A percentile compares a stretch with the other conserved stretches of the same genome.
Evolutionary conservation across 2,888 invertebrate genomes (phyloP).

Genomic region (Cancer borealis): DNA sequence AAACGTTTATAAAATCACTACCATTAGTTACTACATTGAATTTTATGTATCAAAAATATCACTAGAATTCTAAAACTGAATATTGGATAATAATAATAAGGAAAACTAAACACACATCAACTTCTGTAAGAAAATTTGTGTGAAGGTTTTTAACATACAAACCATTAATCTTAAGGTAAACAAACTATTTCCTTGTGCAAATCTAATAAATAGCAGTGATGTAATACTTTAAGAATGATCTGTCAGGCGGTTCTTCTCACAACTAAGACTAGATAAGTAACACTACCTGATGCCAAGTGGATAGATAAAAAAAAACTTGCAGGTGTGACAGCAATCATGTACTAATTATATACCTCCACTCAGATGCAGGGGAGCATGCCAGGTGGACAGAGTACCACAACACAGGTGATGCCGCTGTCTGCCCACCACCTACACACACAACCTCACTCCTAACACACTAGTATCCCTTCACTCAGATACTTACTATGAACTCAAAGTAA

Average conservation of each 20-base stretch:
- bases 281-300: not conserved
- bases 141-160: no score
- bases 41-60: no score
- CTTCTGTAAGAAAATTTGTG: no score
- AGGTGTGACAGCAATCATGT: not conserved
- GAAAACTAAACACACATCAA: no score
- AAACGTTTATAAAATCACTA: not conserved
- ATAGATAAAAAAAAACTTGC: not conserved
- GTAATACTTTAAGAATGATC: no score
- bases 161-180: no score
- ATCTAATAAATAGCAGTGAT: no score
- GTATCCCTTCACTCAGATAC: not conserved
- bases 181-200: no score
- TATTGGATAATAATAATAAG: no score
- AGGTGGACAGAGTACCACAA: not conserved
- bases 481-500: not conserved
- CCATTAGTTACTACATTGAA: not conserved
- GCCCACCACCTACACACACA: not conserved
- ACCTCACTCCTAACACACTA: not conserved
- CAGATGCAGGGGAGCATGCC: constrained; percentile 6
- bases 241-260: no score
- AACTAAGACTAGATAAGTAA: not conserved
- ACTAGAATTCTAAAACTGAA: no score
- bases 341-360: not conserved
- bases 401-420: not conserved